Percentiles rank a stretch among this genome's conserved stretches.
Conservation (phyloP, 2,113 vertebrate genomes). For the Oryzias melastigma region DNA sequence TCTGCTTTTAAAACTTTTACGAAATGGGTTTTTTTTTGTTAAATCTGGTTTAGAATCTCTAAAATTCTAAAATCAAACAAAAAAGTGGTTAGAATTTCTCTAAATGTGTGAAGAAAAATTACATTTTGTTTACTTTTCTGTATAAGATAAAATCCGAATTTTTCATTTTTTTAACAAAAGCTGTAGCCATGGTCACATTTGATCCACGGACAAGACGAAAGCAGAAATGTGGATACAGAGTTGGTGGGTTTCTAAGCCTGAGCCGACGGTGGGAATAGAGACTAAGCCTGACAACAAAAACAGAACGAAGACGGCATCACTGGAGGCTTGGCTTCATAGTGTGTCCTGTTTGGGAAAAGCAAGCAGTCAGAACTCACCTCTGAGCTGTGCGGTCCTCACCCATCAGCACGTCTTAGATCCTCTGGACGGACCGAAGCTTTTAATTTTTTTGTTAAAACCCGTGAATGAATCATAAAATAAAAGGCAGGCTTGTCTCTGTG, state of each 20-base stretch:
- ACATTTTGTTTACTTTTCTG: no score
- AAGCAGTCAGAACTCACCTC: conserved; percentile 62
- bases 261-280: conserved; percentile 40
- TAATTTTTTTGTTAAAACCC: conserved; percentile 1
- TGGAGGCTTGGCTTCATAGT: conserved; percentile 24
- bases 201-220: conserved; percentile 7
- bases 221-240: no score
- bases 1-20: not conserved
- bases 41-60: not conserved
- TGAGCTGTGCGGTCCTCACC: conserved; percentile 30
- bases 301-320: conserved; percentile 18
- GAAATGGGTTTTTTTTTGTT: not conserved
- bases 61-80: not conserved
- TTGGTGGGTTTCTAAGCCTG: not conserved
- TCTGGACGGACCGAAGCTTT: conserved; percentile 12
- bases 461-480: not conserved
- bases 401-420: conserved; percentile 48
- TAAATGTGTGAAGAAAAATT: no score
- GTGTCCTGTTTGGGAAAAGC: conserved; percentile 42
- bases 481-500: not conserved
- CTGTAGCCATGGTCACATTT: not conserved
- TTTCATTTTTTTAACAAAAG: no score
- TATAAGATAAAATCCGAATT: no score
- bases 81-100: not conserved
- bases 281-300: conserved; percentile 36